phyloP scores from a whole-genome alignment of 2,888 invertebrate genomes.

The Hetaerina titia region DNA sequence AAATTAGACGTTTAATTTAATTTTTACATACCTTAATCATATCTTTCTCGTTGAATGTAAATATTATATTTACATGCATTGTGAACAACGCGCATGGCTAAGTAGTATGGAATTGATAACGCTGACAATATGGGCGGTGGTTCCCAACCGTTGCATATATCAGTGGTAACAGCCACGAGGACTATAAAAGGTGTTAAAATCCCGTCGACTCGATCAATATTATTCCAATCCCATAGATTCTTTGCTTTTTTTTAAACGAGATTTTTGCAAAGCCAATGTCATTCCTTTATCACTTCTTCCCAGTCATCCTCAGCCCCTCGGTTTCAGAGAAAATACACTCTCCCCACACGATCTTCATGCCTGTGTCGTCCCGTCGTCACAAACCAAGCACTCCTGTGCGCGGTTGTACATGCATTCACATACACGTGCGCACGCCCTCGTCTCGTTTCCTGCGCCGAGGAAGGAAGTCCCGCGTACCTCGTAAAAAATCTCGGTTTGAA shows the following conservation, averaged over 20 bases:
- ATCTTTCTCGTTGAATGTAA: too few relatives aligned
- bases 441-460: not conserved
- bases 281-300: not conserved
- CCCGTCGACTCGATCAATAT: not conserved
- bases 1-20: too few relatives aligned
- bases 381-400: not conserved
- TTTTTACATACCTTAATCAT: too few relatives aligned
- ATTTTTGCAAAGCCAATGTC: not conserved
- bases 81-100: too few relatives aligned
- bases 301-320: not conserved
- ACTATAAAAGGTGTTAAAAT: not conserved
- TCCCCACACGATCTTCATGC: not conserved
- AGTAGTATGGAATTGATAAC: too few relatives aligned
- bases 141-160: not conserved
- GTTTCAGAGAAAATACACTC: not conserved
- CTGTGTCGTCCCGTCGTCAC: not conserved
- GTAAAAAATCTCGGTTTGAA: slow-evolving; percentile 38
- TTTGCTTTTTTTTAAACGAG: not conserved
- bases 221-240: not conserved
- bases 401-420: not conserved
- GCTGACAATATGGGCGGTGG: not conserved
- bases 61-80: too few relatives aligned
- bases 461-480: not conserved
- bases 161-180: not conserved
- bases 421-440: not conserved